phyloP scores from a whole-genome alignment of 2,888 invertebrate genomes.

The Agrochola lychnidis region DNA sequence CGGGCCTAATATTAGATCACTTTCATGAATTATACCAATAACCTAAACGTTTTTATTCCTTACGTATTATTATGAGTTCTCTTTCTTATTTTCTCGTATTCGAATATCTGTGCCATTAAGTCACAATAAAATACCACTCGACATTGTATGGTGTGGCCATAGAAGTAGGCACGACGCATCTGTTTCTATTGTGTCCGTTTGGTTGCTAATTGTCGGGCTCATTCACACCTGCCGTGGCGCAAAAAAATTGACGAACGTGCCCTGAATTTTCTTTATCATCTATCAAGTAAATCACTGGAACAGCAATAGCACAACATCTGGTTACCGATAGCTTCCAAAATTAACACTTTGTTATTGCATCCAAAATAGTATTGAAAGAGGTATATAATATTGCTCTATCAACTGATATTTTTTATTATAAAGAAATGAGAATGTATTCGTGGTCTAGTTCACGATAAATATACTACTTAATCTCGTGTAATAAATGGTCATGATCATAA shows the following conservation, averaged over 20 bases:
- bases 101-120: constrained; percentile 44
- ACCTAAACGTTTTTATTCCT: constrained; percentile 72
- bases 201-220: constrained; percentile 73
- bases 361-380: not conserved
- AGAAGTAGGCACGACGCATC: constrained; percentile 65
- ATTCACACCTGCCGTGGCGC: constrained; percentile 78
- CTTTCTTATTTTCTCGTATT: constrained; percentile 45
- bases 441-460: constrained; percentile 70
- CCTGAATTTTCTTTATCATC: constrained; percentile 60
- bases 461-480: constrained; percentile 75
- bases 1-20: constrained; percentile 76
- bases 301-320: constrained; percentile 51
- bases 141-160: constrained; percentile 58
- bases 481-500: constrained; percentile 84
- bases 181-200: constrained; percentile 72
- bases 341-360: constrained; percentile 18
- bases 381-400: constrained; percentile 1
- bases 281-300: constrained; percentile 66
- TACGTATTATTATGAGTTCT: constrained; percentile 51
- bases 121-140: constrained; percentile 48
- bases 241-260: constrained; percentile 78
- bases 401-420: constrained; percentile 12
- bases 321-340: constrained; percentile 18
- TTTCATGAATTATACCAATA: constrained; percentile 76
- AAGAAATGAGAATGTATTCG: constrained; percentile 36